These are phyloP conservation scores for Thinocorus orbignyianus DNA, from an alignment of 2,113 vertebrate genomes.

Conservation along the genomic window DNA sequence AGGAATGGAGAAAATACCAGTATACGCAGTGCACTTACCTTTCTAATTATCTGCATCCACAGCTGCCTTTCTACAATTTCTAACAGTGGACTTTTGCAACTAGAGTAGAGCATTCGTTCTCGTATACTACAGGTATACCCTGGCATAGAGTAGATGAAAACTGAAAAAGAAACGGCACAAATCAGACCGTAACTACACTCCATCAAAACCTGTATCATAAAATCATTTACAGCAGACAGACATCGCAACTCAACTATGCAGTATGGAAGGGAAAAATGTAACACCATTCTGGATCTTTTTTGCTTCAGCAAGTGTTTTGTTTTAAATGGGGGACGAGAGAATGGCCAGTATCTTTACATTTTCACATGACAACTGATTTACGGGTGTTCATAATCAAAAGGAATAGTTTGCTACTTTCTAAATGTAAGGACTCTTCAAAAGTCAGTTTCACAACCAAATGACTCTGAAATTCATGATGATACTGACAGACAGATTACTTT, in stretches of 20 bases:
- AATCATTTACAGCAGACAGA: neutral
- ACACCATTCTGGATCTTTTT: neutral
- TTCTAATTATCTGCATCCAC: conserved; percentile 87
- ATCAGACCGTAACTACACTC: neutral
- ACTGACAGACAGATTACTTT: neutral
- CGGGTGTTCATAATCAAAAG: neutral
- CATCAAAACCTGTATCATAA: neutral
- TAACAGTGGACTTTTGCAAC: conserved; percentile 91
- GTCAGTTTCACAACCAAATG: neutral
- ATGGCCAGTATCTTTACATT: neutral
- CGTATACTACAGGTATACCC: conserved; percentile 94
- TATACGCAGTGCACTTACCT: conserved; percentile 73
- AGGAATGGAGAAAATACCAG: neutral
- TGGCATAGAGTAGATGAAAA: conserved; percentile 99
- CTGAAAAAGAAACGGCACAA: conserved; percentile 69
- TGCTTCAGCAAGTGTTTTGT: neutral
- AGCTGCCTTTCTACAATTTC: conserved; percentile 88
- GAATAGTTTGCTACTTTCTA: neutral
- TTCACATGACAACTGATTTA: neutral
- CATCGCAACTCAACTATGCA: neutral
- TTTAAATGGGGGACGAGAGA: neutral
- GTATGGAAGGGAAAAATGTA: neutral
- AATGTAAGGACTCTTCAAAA: neutral
- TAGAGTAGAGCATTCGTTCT: conserved; percentile 98
- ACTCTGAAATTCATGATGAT: neutral